Conservation (phyloP, 2,797 vertebrate species). For the Amniataba percoides region DNA sequence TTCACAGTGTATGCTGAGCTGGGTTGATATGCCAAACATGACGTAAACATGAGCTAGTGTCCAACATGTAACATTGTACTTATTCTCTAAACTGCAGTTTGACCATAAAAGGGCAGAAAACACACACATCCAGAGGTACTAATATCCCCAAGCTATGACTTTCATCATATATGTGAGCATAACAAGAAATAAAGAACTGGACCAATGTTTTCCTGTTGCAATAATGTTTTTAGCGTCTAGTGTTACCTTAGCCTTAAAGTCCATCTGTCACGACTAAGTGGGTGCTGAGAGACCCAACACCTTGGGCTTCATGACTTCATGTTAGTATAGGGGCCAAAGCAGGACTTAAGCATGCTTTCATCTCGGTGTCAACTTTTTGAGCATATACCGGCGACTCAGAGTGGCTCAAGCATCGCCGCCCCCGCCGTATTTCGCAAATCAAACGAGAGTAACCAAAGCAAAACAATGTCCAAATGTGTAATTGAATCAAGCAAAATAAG, state of each 20-base stretch:
- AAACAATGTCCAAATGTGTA: slow-evolving; percentile 33
- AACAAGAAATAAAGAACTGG: slow-evolving; percentile 63
- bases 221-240: slow-evolving; percentile 70
- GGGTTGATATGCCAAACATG: slow-evolving; percentile 52
- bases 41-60: slow-evolving; percentile 52
- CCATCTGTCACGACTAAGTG: slow-evolving; percentile 81
- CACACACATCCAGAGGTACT: slow-evolving; percentile 54
- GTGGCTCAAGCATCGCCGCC: slow-evolving; percentile 35
- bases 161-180: slow-evolving; percentile 65
- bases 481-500: slow-evolving; percentile 56
- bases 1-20: slow-evolving; percentile 50
- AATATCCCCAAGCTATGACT: slow-evolving; percentile 64
- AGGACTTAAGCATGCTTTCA: slow-evolving; percentile 57
- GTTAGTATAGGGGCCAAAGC: slow-evolving; percentile 74
- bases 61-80: slow-evolving; percentile 37
- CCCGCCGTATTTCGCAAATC: slow-evolving; percentile 28
- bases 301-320: slow-evolving; percentile 74
- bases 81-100: slow-evolving; percentile 45
- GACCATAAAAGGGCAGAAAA: slow-evolving; percentile 55
- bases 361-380: slow-evolving; percentile 45
- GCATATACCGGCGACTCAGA: slow-evolving; percentile 3
- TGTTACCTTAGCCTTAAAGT: slow-evolving; percentile 72
- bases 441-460: slow-evolving; percentile 18
- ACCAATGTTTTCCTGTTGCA: slow-evolving; percentile 74
- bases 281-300: slow-evolving; percentile 80